Percentiles rank a stretch among this genome's conserved stretches.
phyloP scores from a whole-genome alignment of 2,888 invertebrate genomes.

The Tridacna gigas region DNA sequence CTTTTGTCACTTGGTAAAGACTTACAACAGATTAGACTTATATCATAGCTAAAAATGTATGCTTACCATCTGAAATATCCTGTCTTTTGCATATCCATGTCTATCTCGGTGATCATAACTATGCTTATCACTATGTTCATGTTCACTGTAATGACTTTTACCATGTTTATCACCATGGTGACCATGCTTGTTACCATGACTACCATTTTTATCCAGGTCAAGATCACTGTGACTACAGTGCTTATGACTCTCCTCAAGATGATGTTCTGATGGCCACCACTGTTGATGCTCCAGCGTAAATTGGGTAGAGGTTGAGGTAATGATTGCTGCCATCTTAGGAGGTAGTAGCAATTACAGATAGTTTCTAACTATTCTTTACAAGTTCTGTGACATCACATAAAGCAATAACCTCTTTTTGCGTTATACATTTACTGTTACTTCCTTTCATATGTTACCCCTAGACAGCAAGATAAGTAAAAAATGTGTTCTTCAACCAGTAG shows the following conservation, averaged over 20 bases:
- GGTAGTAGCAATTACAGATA: too few relatives aligned
- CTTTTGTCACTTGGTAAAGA: too few relatives aligned
- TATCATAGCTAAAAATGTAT: neutral
- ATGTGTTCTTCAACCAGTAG: too few relatives aligned
- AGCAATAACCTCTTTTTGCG: too few relatives aligned
- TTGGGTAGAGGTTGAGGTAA: slow-evolving; percentile 69
- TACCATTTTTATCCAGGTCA: slow-evolving; percentile 17
- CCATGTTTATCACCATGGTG: slow-evolving; percentile 43
- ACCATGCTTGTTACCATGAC: slow-evolving; percentile 39
- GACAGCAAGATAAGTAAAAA: too few relatives aligned
- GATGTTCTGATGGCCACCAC: slow-evolving; percentile 54
- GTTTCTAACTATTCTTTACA: too few relatives aligned
- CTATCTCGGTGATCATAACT: slow-evolving; percentile 33
- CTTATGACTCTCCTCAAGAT: slow-evolving; percentile 33
- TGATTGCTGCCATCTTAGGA: slow-evolving; percentile 60
- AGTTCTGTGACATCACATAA: too few relatives aligned
- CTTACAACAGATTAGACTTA: too few relatives aligned
- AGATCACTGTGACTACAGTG: slow-evolving; percentile 28
- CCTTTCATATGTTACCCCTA: too few relatives aligned
- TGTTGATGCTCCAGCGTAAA: slow-evolving; percentile 67
- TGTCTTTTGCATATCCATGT: slow-evolving; percentile 15
- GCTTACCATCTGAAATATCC: slow-evolving; percentile 20
- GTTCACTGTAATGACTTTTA: slow-evolving; percentile 38
- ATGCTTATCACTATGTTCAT: slow-evolving; percentile 38
- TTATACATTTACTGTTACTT: too few relatives aligned